Evolutionary conservation across 2,888 invertebrate genomes (phyloP).

Genomic region (Orthosia incerta): DNA sequence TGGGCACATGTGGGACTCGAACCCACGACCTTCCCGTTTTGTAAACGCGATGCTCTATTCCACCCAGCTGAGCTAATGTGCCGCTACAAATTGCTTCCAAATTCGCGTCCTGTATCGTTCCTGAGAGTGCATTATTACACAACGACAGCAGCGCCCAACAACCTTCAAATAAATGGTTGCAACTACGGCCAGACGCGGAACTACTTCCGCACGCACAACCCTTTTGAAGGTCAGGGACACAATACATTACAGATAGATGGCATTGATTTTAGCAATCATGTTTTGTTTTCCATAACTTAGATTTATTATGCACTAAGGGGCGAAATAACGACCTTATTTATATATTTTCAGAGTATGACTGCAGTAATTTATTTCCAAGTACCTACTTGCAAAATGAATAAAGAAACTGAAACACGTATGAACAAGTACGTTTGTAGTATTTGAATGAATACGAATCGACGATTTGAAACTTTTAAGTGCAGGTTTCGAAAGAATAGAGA

Average conservation of each 20-base stretch:
- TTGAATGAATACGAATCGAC: not conserved
- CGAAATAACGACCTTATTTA: not conserved
- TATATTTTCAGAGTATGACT: not conserved
- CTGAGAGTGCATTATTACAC: conserved; percentile 16
- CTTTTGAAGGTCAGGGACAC: conserved; percentile 8
- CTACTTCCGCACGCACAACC: not conserved
- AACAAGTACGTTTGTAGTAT: not conserved
- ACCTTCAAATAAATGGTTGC: not conserved
- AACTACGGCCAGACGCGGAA: not conserved
- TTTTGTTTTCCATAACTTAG: not conserved
- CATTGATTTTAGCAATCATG: not conserved
- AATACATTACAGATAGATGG: conserved; percentile 10
- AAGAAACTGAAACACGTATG: too few species aligned
- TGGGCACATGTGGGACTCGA: conserved; percentile 42
- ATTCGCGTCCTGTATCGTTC: conserved; percentile 8
- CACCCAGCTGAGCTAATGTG: conserved; percentile 42
- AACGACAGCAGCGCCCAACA: conserved; percentile 5
- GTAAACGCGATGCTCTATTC: conserved; percentile 33
- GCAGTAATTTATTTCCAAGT: not conserved
- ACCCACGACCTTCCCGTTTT: conserved; percentile 38
- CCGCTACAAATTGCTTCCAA: not conserved
- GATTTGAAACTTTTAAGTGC: too few species aligned
- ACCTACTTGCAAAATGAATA: not conserved
- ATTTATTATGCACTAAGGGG: not conserved
- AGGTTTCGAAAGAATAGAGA: too few species aligned